Base-by-base conservation (phyloP, 2,113 vertebrate species). In the Ceyx cyanopectus region DNA sequence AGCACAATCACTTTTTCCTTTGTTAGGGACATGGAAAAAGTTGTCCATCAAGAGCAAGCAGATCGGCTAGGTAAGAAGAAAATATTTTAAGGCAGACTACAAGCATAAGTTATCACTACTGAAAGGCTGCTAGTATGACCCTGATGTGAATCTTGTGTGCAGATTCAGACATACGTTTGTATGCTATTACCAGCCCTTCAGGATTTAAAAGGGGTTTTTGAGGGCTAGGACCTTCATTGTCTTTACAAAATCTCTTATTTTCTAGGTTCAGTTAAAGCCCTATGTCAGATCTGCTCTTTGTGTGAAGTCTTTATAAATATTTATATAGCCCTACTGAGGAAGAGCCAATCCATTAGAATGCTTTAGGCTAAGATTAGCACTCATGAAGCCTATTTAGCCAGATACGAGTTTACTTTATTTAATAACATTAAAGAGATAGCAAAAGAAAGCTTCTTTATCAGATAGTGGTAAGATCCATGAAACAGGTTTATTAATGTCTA, bases 361-460 rank as follows among this genome's bases (percentile, higher is more conserved):
- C 89, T 93, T 85, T 95, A 94, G 90, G 90, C 82, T 87, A 90
- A 94, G 93, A 96, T 95, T 96, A 96, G 81, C 72, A 85, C 60
- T 96, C 27, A 7, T 96, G 90, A 94, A 95, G 83, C 91, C 88
- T 91, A 83, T 97, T 95, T 94, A 95, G 63, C 67, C 74, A 94
- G 80, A 94, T 93, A 91, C 0, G 14, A 93, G 78, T 96, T 96
- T 94, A 90, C 54, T 94, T 87, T 91, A 87, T 93, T 96, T 94
- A 96, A 94, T 92, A 93, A 90, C 65, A 58, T 93, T 92, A 85
- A 69, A 90, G 77, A 78, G 78, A 88, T 63, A 88, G 63, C 84
- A 81, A 87, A 92, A 93, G 61, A 92, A 65, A 81, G 29, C 87
- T 86, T 61, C 84, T 92, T 89, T 68, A 96, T 94, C 94, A 94